Evolutionary conservation across 2,888 invertebrate genomes (phyloP), one percentile per base, ranked within the genome.

Genomic region (Chalcis sispes): DNA sequence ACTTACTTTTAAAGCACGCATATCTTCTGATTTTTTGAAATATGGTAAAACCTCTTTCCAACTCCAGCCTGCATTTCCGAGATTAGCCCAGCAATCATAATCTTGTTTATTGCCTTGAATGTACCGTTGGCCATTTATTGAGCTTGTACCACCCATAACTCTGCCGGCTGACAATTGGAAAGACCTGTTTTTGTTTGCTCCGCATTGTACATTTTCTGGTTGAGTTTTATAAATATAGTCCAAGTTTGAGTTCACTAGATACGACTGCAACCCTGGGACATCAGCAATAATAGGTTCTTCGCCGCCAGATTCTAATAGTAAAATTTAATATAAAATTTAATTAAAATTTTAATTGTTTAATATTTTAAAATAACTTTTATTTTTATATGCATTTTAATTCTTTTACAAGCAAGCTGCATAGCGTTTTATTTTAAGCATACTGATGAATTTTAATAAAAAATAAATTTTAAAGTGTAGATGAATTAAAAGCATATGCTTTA

Each of bases 221-320:
- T 59, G 27, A 20, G 36, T 64, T 54, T 18, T 89, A 27, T 56
- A 67, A 46, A 20, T 1, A 1, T 20, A 66, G 54, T 54, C n/a
- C 1, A 40, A 18, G n/a, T 13, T 66, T n/a, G 40, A 20, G 25
- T 40, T 27, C 15, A 10, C 1, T 40, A 54, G 5, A 20, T 15
- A 32, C 10, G 10, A 1, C 15, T 10, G 3, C n/a, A 52, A 15
- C 23, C 46, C 65, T 23, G 65, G 65, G 3, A 65, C 32, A 50
- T 65, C 32, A 20, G 52, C 32, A 8, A 65, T 23, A 3, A 52
- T 1, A 4, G 65, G 65, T 23, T 65, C 32, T 65, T 65, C 59
- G 10, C 36, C 59, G 2, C 59, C 59, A 10, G 59, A 20, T 23
- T 65, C 65, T 23, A 65, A 20, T 36, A 65, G 32, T 36, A 65